phyloP scores from a whole-genome alignment of 2,113 vertebrate genomes.

The Halcyon senegalensis region DNA sequence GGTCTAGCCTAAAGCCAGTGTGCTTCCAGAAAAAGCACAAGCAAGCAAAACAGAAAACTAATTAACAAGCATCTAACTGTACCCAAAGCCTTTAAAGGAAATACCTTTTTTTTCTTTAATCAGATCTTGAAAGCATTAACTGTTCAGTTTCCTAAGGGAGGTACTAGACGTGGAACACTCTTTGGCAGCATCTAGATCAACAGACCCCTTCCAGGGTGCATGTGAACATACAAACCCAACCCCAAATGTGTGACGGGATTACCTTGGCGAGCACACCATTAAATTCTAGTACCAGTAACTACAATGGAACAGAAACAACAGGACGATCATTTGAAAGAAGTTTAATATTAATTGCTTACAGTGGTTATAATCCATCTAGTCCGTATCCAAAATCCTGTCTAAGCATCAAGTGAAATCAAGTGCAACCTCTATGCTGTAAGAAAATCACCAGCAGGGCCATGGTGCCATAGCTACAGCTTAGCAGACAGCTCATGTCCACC shows the following conservation, averaged over 20 bases:
- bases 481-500: background rate
- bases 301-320: background rate
- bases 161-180: accelerated
- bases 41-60: background rate
- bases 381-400: background rate
- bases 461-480: background rate
- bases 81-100: background rate
- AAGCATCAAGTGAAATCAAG: background rate
- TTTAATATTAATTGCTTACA: background rate
- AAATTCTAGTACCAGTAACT: background rate
- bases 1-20: background rate
- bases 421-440: background rate
- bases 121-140: background rate
- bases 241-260: background rate
- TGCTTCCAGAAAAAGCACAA: background rate
- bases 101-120: background rate
- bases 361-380: background rate
- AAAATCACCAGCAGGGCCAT: background rate
- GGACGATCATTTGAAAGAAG: background rate
- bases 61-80: background rate
- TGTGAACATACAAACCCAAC: background rate
- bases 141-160: background rate
- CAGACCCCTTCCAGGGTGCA: background rate
- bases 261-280: background rate
- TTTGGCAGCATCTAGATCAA: background rate